A percentile compares a stretch with the other conserved stretches of the same genome.
These are phyloP conservation scores for Andricus curvator DNA, from an alignment of 2,888 invertebrate species.

Conservation along the genomic window DNA sequence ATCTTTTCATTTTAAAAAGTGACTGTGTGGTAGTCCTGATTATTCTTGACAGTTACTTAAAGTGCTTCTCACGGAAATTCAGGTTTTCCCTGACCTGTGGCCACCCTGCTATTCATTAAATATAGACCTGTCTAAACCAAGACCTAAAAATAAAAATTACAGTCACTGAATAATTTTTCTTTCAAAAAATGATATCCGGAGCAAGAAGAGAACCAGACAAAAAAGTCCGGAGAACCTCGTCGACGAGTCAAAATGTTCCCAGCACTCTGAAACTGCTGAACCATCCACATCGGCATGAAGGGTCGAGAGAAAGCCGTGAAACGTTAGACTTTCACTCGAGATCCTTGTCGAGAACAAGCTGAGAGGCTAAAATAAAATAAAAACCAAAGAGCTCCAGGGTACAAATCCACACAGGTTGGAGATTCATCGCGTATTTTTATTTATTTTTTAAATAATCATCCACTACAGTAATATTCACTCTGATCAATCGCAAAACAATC, in stretches of 20 bases:
- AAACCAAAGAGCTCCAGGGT: constrained; percentile 8
- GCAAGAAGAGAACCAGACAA: neutral
- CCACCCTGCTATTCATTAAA: too few species aligned
- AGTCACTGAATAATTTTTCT: neutral
- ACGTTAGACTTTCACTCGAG: constrained; percentile 34
- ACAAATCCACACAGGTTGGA: constrained; percentile 41
- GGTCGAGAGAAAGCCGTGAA: constrained; percentile 33
- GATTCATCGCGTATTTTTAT: constrained; percentile 66
- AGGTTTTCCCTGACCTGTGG: too few species aligned
- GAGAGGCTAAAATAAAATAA: constrained; percentile 26
- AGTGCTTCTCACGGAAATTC: too few species aligned
- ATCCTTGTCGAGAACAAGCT: constrained; percentile 21
- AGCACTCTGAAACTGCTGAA: neutral
- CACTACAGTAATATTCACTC: constrained; percentile 72
- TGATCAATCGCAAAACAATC: constrained; percentile 65
- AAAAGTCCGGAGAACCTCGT: neutral
- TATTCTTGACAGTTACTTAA: too few species aligned
- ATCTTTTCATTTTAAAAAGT: too few species aligned
- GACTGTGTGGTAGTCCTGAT: too few species aligned
- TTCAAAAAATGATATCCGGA: neutral
- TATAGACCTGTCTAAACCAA: too few species aligned
- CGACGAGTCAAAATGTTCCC: constrained; percentile 3
- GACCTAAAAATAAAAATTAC: too few species aligned
- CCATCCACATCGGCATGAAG: neutral
- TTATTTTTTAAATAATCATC: constrained; percentile 73